Conservation (phyloP, 2,797 vertebrate species). For the Myotis pilosus region DNA sequence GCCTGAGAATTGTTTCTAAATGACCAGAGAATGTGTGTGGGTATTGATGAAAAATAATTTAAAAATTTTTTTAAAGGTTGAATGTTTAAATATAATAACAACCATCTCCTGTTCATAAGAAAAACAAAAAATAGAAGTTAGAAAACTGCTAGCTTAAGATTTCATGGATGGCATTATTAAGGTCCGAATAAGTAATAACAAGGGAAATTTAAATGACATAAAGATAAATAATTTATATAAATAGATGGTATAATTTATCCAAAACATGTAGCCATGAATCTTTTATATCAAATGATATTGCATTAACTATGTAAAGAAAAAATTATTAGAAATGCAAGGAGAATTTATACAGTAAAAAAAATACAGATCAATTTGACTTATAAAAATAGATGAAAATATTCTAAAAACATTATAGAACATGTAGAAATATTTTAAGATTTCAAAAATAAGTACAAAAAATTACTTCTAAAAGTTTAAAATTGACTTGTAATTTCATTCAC, state of each 20-base stretch:
- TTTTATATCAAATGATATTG: neutral
- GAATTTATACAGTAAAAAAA: neutral
- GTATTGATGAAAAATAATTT: neutral
- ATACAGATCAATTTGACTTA: neutral
- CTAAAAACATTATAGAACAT: neutral
- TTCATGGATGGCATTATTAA: neutral
- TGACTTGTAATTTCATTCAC: neutral
- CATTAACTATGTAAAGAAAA: neutral
- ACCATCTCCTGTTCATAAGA: neutral
- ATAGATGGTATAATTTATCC: neutral
- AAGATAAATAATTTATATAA: neutral
- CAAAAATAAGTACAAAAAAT: conserved; percentile 8
- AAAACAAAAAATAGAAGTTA: conserved; percentile 7
- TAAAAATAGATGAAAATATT: neutral
- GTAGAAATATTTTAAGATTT: neutral
- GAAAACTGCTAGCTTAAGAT: neutral
- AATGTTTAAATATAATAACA: neutral
- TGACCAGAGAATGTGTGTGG: neutral
- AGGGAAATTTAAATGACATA: neutral
- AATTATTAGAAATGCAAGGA: neutral
- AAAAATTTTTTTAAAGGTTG: neutral
- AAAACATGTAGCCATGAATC: neutral
- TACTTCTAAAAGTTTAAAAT: conserved; percentile 5
- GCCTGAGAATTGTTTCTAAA: conserved; percentile 26
- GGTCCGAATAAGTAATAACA: conserved; percentile 17